Percentiles rank a stretch among this genome's conserved stretches.
Conservation (phyloP, 2,113 vertebrate species). For the Pholis gunnellus region DNA sequence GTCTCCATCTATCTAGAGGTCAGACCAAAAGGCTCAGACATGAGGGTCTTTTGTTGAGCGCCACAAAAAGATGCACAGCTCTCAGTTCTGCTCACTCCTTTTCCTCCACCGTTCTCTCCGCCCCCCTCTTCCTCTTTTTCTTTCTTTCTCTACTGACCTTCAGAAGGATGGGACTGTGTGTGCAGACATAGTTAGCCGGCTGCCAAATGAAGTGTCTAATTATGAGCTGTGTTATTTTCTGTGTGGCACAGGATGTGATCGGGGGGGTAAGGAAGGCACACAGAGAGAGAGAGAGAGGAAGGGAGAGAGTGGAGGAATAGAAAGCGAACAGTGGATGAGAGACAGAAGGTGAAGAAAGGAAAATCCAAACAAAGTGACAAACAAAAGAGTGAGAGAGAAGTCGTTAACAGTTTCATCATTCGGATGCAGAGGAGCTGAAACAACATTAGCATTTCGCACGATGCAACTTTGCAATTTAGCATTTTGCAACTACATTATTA, state of each 20-base stretch:
- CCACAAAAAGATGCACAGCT: slow-evolving; percentile 18
- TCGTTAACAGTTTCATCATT: slow-evolving; percentile 38
- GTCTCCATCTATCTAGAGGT: slow-evolving; percentile 51
- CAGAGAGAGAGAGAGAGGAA: neutral
- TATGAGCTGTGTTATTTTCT: slow-evolving; percentile 71
- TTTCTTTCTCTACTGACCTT: slow-evolving; percentile 51
- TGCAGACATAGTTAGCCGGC: slow-evolving; percentile 51
- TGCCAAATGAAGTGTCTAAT: slow-evolving; percentile 76
- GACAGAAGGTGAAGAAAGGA: neutral
- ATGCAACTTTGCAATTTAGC: too few relatives aligned
- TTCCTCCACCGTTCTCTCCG: neutral
- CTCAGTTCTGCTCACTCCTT: slow-evolving; percentile 18
- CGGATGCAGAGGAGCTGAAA: slow-evolving; percentile 2
- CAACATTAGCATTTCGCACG: slow-evolving; percentile 13
- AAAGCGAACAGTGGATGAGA: slow-evolving; percentile 24
- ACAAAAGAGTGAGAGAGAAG: slow-evolving; percentile 1
- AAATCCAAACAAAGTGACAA: slow-evolving; percentile 20
- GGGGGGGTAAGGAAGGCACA: slow-evolving; percentile 21
- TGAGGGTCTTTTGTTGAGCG: slow-evolving; percentile 44
- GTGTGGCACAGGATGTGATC: slow-evolving; percentile 49
- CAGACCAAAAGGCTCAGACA: slow-evolving; percentile 37
- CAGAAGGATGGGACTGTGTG: slow-evolving; percentile 63
- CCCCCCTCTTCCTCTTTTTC: neutral
- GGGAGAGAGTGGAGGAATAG: slow-evolving; percentile 1
- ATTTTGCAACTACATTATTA: too few relatives aligned